Evolutionary conservation across 37 sponge, comb jelly and placozoan genomes (phyloP), one percentile per base, ranked within the genome.

Genomic region (Theonella swinhoei): DNA sequence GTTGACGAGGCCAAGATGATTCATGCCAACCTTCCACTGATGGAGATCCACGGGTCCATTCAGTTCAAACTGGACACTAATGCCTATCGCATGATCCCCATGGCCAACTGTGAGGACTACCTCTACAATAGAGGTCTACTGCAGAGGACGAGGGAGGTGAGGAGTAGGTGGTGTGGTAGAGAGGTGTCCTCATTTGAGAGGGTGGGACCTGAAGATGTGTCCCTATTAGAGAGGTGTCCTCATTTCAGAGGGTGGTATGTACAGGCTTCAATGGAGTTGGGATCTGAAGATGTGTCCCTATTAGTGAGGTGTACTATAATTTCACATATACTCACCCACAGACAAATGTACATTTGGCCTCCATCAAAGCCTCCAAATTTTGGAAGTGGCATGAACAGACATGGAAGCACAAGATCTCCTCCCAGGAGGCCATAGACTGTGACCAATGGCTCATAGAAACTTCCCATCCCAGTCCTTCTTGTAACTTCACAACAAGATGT

Each of bases 41-140:
- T 89, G 81, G 82, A 74, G 66, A 65, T 79, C 9, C 77, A 76
- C 81, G 93, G 93, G 24, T 70, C 78, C 59, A 88, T 93, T 42
- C 89, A 93, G 87, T 93, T 88, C 75, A 93, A 93, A 80, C 72
- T 93, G 79, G 90, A 89, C 78, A 82, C 88, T 68, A 85, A 89
- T 33, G 76, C 90, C 1, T 93, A 89, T 42, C 64, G 93, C 7
- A 88, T 93, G 93, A 83, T 93, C 39, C 93, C 93, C 29, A 70
- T 93, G 37, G 80, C 90, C 72, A 89, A 89, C 62, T 86, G 90
- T 42, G 90, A 86, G 60, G 93, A 93, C 85, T 93, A 81, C 58
- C 82, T 93, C 86, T 93, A 93, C 68, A 77, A 86, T 68, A 82
- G 33, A 60, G 64, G 70, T 34, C 39, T 87, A 4, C 86, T 93